Conservation (phyloP, 2,797 vertebrate species). For the Xenentodon cancila region DNA sequence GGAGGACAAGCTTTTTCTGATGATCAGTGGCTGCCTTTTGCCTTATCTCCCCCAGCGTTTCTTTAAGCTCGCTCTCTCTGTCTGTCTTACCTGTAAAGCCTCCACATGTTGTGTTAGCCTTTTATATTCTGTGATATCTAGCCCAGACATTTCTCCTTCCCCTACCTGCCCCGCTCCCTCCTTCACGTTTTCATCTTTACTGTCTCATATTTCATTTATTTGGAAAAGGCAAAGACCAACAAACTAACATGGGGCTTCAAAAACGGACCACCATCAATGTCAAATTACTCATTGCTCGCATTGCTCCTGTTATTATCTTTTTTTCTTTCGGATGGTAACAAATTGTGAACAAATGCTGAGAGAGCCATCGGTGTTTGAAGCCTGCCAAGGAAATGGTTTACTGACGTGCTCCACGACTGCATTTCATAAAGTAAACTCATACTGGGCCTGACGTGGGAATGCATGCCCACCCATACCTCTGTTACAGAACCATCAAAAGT, state of each 20-base stretch:
- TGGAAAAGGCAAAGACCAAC: slow-evolving; percentile 20
- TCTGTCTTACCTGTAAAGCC: slow-evolving; percentile 5
- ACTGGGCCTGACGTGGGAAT: not conserved
- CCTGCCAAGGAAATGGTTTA: not conserved
- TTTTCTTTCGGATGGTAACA: not conserved
- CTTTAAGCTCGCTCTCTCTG: not conserved
- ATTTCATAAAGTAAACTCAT: not conserved
- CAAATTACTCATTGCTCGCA: not conserved
- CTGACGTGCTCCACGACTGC: not conserved
- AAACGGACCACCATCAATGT: not conserved
- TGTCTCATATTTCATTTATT: slow-evolving; percentile 45
- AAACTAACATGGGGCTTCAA: slow-evolving; percentile 20
- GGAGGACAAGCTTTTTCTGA: slow-evolving; percentile 34
- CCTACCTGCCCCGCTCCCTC: slow-evolving; percentile 19
- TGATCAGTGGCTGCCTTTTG: not conserved
- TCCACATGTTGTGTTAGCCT: slow-evolving; percentile 33
- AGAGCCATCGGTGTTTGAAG: slow-evolving; percentile 3
- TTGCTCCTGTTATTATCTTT: not conserved
- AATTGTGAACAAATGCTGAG: slow-evolving; percentile 12
- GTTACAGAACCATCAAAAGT: not conserved
- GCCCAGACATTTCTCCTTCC: slow-evolving; percentile 40
- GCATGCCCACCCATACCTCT: not conserved
- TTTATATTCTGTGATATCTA: slow-evolving; percentile 44
- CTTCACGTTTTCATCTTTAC: slow-evolving; percentile 19
- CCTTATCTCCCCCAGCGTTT: slow-evolving; percentile 9